These are phyloP conservation scores for Rhynchotus rufescens DNA, from an alignment of 2,797 vertebrate genomes.

Conservation along the genomic window DNA sequence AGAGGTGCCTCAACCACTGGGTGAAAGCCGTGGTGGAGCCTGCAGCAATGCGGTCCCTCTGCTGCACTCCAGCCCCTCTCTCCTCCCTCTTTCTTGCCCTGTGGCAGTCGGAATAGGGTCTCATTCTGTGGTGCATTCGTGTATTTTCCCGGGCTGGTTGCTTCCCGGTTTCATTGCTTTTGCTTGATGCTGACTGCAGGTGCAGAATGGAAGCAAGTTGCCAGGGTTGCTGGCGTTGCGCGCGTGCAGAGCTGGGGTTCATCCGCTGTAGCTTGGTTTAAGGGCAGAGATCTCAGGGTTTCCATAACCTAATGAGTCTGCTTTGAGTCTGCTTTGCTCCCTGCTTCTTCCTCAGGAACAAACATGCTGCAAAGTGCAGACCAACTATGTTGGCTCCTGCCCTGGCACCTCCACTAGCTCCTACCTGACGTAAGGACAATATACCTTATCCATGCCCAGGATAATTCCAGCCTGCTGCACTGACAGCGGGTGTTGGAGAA, in stretches of 20 bases:
- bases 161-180: not conserved
- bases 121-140: fast-evolving
- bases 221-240: not conserved
- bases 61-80: fast-evolving
- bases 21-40: fast-evolving
- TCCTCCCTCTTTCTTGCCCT: not conserved
- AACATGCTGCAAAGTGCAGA: not conserved
- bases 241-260: not conserved
- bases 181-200: fast-evolving
- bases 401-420: fast-evolving
- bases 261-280: not conserved
- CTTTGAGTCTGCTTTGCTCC: not conserved
- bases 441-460: fast-evolving
- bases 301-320: fast-evolving
- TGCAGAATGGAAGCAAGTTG: not conserved
- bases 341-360: conserved; percentile 9
- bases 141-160: not conserved
- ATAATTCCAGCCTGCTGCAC: not conserved
- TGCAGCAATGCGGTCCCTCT: not conserved
- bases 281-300: not conserved
- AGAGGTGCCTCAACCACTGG: too few relatives aligned
- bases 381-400: not conserved
- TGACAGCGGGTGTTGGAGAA: not conserved
- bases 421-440: fast-evolving
- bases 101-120: fast-evolving